Percentiles rank a stretch among this genome's conserved stretches.
Conservation (phyloP, 2,113 vertebrate genomes). For the Zingel zingel region DNA sequence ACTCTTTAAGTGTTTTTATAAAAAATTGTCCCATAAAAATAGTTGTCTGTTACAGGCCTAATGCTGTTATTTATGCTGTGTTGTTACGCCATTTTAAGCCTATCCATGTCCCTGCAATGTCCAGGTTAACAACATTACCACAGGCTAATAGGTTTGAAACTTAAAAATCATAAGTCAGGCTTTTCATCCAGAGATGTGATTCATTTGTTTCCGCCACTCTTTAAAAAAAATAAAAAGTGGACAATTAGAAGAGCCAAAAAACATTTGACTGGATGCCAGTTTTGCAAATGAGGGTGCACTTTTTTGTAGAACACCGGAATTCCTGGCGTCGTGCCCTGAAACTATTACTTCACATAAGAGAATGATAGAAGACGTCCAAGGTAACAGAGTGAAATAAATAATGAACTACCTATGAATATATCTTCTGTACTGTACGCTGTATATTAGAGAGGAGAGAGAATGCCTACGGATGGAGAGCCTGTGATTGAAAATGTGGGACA, state of each 20-base stretch:
- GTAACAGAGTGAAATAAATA: constrained; percentile 49
- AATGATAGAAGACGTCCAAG: constrained; percentile 30
- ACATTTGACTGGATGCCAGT: constrained; percentile 37
- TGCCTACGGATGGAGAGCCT: not conserved
- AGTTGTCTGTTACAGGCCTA: not conserved
- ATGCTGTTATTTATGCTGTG: not conserved
- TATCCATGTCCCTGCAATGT: not conserved
- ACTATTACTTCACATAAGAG: constrained; percentile 49
- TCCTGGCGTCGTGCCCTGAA: constrained; percentile 23
- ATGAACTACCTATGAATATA: constrained; percentile 22
- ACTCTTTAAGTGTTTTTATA: constrained; percentile 2
- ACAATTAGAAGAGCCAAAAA: constrained; percentile 13
- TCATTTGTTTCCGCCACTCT: constrained; percentile 13
- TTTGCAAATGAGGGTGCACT: constrained; percentile 30
- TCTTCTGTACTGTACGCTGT: constrained; percentile 14
- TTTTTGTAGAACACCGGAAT: constrained; percentile 44
- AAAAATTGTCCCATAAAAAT: not conserved
- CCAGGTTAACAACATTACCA: not conserved
- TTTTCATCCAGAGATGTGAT: constrained; percentile 20
- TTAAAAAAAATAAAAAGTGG: not conserved
- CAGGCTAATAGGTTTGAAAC: not conserved
- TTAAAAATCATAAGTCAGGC: constrained; percentile 4
- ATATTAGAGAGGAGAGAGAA: constrained; percentile 10
- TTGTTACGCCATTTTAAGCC: not conserved
- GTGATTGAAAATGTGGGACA: constrained; percentile 29